Percentiles rank a stretch among this genome's conserved stretches.
Evolutionary conservation across 2,888 invertebrate genomes (phyloP).

Genomic region (Scaptodrosophila latifasciaeformis): DNA sequence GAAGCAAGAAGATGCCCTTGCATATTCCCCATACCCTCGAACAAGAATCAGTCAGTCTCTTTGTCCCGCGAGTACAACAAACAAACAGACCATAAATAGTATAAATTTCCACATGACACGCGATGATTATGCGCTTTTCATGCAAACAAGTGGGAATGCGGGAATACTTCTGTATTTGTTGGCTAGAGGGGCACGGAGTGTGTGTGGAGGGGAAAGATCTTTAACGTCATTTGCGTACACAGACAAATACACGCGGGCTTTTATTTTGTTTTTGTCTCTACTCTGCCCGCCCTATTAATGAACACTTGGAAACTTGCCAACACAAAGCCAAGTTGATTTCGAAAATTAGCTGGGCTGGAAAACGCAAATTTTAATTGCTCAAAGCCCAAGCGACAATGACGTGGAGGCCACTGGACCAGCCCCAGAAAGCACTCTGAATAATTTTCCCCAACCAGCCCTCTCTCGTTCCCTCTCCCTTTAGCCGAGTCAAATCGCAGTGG

Average conservation of each 20-base stretch:
- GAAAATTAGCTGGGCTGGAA: not conserved
- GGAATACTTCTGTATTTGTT: no score
- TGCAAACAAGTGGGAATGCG: conserved; percentile 44
- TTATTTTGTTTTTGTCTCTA: no score
- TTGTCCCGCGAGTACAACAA: conserved; percentile 29
- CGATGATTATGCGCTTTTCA: conserved; percentile 66
- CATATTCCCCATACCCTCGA: conserved; percentile 8
- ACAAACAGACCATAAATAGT: conserved; percentile 64
- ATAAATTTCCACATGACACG: conserved; percentile 69
- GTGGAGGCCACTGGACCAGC: conserved; percentile 16
- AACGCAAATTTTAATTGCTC: conserved; percentile 57
- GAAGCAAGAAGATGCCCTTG: not conserved
- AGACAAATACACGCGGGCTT: not conserved
- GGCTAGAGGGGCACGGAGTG: not conserved
- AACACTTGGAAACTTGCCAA: conserved; percentile 27
- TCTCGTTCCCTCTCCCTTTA: not conserved
- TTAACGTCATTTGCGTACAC: conserved; percentile 62
- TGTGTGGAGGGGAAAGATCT: not conserved
- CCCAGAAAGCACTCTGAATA: conserved; percentile 1
- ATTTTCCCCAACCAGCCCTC: not conserved
- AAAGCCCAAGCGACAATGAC: conserved; percentile 60
- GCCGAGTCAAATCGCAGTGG: conserved; percentile 52
- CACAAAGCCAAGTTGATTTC: conserved; percentile 29
- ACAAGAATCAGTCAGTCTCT: not conserved
- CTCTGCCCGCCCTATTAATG: conserved; percentile 29